phyloP scores from a whole-genome alignment of 1,140 invertebrate species.

The Chionoecetes opilio region DNA sequence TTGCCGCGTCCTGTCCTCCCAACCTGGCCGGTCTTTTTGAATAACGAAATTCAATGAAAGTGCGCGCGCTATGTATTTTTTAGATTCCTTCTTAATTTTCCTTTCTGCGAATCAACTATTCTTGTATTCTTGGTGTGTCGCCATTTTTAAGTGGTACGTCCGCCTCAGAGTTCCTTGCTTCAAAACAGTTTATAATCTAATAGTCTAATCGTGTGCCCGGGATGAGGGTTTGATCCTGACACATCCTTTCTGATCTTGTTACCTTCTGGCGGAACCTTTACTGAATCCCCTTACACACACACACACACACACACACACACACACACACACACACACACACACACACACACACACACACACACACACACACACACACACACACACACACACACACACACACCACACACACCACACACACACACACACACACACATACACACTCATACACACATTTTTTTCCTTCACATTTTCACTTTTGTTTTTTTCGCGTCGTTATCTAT shows the following conservation, averaged over 20 bases:
- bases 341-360: not conserved
- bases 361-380: not conserved
- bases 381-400: too few species aligned
- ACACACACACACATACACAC: too few species aligned
- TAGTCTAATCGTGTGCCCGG: not conserved
- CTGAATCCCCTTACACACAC: not conserved
- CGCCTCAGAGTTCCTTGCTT: not conserved
- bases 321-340: constrained; percentile 22
- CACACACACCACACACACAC: too few species aligned
- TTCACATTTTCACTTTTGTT: not conserved
- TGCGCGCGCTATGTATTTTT: too few species aligned
- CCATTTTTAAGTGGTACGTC: not conserved
- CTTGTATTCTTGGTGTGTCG: too few species aligned
- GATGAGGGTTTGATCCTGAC: not conserved
- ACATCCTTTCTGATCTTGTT: constrained; percentile 6
- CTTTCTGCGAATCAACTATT: too few species aligned
- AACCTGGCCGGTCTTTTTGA: too few species aligned
- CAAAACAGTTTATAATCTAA: constrained; percentile 31
- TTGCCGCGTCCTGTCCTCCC: too few species aligned
- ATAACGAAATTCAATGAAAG: too few species aligned
- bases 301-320: constrained; percentile 6
- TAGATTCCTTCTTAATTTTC: too few species aligned
- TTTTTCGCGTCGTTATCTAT: not conserved
- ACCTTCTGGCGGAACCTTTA: not conserved
- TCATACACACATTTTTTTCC: too few species aligned